Evolutionary conservation across 2,113 vertebrate genomes (phyloP), one percentile per base, ranked within the genome.

Genomic region (Capreolus pygargus): DNA sequence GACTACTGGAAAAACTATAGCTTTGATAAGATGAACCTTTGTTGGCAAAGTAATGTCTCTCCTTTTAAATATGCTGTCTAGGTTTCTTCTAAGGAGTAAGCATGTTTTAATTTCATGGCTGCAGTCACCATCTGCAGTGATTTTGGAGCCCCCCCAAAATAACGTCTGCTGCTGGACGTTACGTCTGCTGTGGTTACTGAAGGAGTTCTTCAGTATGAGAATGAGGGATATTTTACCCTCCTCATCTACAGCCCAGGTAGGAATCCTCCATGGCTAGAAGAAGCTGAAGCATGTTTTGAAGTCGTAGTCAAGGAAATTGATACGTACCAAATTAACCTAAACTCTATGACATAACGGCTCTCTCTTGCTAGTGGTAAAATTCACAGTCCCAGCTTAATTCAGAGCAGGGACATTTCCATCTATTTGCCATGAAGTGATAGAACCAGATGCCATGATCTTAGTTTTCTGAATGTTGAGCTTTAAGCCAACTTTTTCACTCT

Each of bases 171-270:
- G 0, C n/a, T 21, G n/a, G n/a, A n/a, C n/a, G n/a, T n/a, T n/a
- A n/a, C n/a, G n/a, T n/a, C n/a, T n/a, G n/a, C n/a, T n/a, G n/a
- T n/a, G n/a, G 98, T 99, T 86, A 99, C 99, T 94, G 99, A 99
- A 36, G 99, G 99, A 33, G 99, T 99, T 97, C 98, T 99, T 78
- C 99, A 98, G 92, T 39, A 39, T 39, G 39, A 39, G 39, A 39
- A 39, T 39, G 39, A 39, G 99, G 99, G 86, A 98, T 99, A 98
- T 99, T 99, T 97, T 99, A 99, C 97, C 98, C 99, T 96, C 98
- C 99, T 96, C 98, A 99, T 79, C 98, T 99, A 67, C 99, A 99
- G 94, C 98, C 98, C 92, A 99, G 99, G 98, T 99, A 99, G 99
- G 99, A 96, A 96, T 54, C 82, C 94, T 30, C 0, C 0, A 0